A percentile compares a stretch with the other conserved stretches of the same genome.
Evolutionary conservation across 2,888 invertebrate species (phyloP).

Genomic region (Lasioglossum oenotherae): DNA sequence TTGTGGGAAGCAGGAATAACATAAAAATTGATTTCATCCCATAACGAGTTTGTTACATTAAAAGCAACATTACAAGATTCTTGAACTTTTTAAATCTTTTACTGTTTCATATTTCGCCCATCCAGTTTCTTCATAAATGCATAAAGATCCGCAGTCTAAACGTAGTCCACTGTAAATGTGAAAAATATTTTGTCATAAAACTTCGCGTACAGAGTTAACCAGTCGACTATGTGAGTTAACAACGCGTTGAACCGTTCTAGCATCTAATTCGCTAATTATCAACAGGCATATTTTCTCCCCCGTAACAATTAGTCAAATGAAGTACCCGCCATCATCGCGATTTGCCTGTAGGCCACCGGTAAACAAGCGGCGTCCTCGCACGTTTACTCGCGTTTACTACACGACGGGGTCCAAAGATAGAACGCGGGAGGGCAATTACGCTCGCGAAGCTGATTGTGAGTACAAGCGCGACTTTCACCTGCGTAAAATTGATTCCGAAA

Average conservation of each 20-base stretch:
- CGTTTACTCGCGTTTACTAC: conserved; percentile 17
- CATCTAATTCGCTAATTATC: background rate
- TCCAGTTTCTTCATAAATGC: too few species aligned
- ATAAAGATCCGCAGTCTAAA: too few species aligned
- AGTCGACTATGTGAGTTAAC: background rate
- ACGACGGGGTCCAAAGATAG: conserved; percentile 43
- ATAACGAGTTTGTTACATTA: too few species aligned
- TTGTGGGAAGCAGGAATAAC: too few species aligned
- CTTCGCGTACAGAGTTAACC: background rate
- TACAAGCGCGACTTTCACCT: conserved; percentile 52
- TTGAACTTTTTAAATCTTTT: too few species aligned
- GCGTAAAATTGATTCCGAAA: conserved; percentile 36
- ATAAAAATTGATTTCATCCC: too few species aligned
- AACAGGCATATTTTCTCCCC: background rate
- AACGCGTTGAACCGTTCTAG: background rate
- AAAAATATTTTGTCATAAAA: background rate
- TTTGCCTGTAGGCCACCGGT: background rate
- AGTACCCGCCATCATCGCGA: background rate
- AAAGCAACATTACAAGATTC: too few species aligned
- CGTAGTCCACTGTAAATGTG: background rate
- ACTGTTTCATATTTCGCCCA: too few species aligned
- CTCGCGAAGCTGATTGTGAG: conserved; percentile 28
- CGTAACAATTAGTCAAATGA: background rate
- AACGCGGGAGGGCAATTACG: conserved; percentile 48
- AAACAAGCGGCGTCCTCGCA: background rate